These are phyloP conservation scores for Channallabes apus DNA, from an alignment of 2,797 vertebrate genomes.

Conservation along the genomic window DNA sequence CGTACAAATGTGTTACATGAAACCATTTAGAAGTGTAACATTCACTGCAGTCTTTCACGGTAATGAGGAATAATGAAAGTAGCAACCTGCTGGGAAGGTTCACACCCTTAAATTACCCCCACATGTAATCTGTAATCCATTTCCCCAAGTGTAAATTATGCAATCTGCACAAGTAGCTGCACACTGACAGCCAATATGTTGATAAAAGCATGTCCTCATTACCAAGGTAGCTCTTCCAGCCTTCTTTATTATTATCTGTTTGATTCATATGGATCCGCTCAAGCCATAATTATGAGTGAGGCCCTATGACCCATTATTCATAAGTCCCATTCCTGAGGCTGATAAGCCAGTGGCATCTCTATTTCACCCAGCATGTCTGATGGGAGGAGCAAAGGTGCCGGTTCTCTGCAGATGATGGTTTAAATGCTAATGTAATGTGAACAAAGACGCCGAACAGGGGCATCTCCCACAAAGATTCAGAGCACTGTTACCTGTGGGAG, in stretches of 20 bases:
- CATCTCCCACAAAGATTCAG: neutral
- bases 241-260: neutral
- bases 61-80: slow-evolving; percentile 47
- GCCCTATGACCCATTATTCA: slow-evolving; percentile 23
- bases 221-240: slow-evolving; percentile 11
- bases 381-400: slow-evolving; percentile 48
- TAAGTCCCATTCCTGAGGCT: slow-evolving; percentile 14
- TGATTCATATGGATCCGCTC: neutral
- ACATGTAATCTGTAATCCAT: slow-evolving; percentile 51
- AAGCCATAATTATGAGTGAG: slow-evolving; percentile 34
- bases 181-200: slow-evolving; percentile 54
- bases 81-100: slow-evolving; percentile 51
- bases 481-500: neutral
- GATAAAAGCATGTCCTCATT: slow-evolving; percentile 46
- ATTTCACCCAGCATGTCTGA: slow-evolving; percentile 1
- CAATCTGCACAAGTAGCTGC: slow-evolving; percentile 49
- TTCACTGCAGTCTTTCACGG: slow-evolving; percentile 34
- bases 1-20: slow-evolving; percentile 37
- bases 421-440: slow-evolving; percentile 53
- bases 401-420: slow-evolving; percentile 38
- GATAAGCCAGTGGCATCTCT: slow-evolving; percentile 29
- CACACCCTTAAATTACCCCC: slow-evolving; percentile 56
- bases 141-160: slow-evolving; percentile 60
- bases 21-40: slow-evolving; percentile 39
- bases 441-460: slow-evolving; percentile 52